Conservation (phyloP, 2,113 vertebrate species). For the Tympanuchus pallidicinctus region DNA sequence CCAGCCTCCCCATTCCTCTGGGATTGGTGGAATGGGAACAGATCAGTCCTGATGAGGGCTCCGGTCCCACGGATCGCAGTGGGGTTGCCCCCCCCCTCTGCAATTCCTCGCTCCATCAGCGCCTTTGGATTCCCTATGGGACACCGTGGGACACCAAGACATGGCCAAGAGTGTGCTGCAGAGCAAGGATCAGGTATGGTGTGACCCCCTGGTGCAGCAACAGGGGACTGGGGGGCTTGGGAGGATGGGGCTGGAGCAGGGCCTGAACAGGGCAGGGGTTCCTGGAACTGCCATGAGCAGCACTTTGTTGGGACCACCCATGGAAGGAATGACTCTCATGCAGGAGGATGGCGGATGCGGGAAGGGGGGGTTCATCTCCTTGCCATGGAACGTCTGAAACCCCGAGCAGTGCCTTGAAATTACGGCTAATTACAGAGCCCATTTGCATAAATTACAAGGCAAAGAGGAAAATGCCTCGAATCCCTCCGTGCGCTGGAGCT, state of each 20-base stretch:
- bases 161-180: background rate
- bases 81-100: background rate
- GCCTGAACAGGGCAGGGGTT: fast-evolving
- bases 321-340: slow-evolving; percentile 80
- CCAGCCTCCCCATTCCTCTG: background rate
- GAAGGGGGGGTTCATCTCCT: slow-evolving; percentile 80
- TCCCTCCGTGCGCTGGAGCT: slow-evolving; percentile 79
- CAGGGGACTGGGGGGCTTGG: background rate
- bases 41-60: background rate
- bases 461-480: slow-evolving; percentile 81
- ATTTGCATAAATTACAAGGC: slow-evolving; percentile 84
- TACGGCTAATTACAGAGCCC: slow-evolving; percentile 86
- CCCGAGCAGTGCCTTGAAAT: slow-evolving; percentile 84
- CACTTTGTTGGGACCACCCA: slow-evolving; percentile 72
- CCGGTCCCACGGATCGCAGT: fast-evolving
- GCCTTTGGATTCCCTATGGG: background rate
- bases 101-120: background rate
- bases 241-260: background rate
- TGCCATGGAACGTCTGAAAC: slow-evolving; percentile 79
- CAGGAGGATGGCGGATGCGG: slow-evolving; percentile 65
- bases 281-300: fast-evolving
- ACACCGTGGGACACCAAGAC: background rate
- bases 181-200: background rate
- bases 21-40: background rate
- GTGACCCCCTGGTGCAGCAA: background rate